A percentile compares a stretch with the other conserved stretches of the same genome.
phyloP scores from a whole-genome alignment of 2,113 vertebrate species.

The Spermophilus dauricus region DNA sequence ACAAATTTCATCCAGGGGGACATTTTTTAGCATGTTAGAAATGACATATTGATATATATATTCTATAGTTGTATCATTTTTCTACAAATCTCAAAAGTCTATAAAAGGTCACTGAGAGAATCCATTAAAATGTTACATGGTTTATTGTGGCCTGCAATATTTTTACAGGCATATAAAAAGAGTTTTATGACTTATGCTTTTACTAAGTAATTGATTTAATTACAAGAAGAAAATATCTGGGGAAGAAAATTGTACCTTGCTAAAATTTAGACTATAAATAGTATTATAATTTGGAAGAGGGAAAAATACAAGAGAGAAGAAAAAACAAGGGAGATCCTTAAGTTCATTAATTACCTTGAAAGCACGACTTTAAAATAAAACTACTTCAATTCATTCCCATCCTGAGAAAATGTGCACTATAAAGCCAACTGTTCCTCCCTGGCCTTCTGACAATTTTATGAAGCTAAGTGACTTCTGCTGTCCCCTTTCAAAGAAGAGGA shows the following conservation, averaged over 20 bases:
- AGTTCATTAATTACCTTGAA: slow-evolving; percentile 60
- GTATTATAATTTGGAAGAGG: slow-evolving; percentile 23
- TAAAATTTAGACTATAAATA: slow-evolving; percentile 63
- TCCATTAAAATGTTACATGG: slow-evolving; percentile 27
- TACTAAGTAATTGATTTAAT: slow-evolving; percentile 58
- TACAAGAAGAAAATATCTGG: slow-evolving; percentile 48
- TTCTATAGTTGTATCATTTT: slow-evolving; percentile 37
- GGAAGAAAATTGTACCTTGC: background rate
- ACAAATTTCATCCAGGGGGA: background rate
- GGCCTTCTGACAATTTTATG: slow-evolving; percentile 33
- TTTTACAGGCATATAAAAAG: slow-evolving; percentile 54
- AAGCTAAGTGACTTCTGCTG: slow-evolving; percentile 39
- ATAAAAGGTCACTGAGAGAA: slow-evolving; percentile 48
- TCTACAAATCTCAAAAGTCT: slow-evolving; percentile 48
- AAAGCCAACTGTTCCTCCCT: slow-evolving; percentile 10
- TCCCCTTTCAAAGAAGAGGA: slow-evolving; percentile 23
- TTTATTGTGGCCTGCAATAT: slow-evolving; percentile 43
- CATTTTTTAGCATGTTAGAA: background rate
- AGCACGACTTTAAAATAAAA: slow-evolving; percentile 57
- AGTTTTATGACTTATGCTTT: background rate
- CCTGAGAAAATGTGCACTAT: slow-evolving; percentile 9
- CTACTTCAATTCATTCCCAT: slow-evolving; percentile 59
- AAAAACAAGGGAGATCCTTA: background rate
- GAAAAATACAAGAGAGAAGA: background rate
- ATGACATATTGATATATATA: background rate